Evolutionary conservation across 2,797 vertebrate species (phyloP), one percentile per base, ranked within the genome.

Genomic region (Acridotheres tristis): DNA sequence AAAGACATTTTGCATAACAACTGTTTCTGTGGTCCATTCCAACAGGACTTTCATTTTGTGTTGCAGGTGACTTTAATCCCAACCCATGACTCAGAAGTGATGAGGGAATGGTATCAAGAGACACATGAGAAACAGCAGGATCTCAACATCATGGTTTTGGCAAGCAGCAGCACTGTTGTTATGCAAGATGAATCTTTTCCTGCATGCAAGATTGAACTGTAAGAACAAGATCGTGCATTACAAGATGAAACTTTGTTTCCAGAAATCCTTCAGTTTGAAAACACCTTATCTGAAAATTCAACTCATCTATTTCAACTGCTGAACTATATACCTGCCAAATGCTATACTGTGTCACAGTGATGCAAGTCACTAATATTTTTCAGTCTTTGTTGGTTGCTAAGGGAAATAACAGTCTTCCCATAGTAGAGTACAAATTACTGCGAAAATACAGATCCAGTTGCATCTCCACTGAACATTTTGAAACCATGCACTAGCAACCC

Each of bases 141-240:
- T 93, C 98, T 99, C 83, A 99, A 99, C 98, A 99, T 99, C 96
- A 99, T 99, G 99, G 99, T 99, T 94, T 97, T 99, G 96, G 99
- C 99, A 77, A 99, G 99, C 98, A 99, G 99, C 98, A 99, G 99
- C 98, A 99, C 99, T 7, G 99, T 99, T 51, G 99, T 99, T 93
- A 99, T 99, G 99, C 99, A 99, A 98, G 99, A 99, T 47, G 99
- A 99, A 96, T 99, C 99, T 91, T 99, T 99, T 97, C 99, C 99
- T 4, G 99, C 99, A 89, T 99, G 99, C 98, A 99, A 99, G 97
- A 99, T 99, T 76, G 99, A 99, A 96, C 98, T 99, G 99, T 99
- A 98, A 98, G 95, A 91, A 93, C 8, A 3, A 93, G 91, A 89
- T 57, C 53, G 2, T 66, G 69, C 94, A 92, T 89, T 95, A 81